Evolutionary conservation across 2,113 vertebrate species (phyloP), one percentile per base, ranked within the genome.

Genomic region (Pelusios castaneus): DNA sequence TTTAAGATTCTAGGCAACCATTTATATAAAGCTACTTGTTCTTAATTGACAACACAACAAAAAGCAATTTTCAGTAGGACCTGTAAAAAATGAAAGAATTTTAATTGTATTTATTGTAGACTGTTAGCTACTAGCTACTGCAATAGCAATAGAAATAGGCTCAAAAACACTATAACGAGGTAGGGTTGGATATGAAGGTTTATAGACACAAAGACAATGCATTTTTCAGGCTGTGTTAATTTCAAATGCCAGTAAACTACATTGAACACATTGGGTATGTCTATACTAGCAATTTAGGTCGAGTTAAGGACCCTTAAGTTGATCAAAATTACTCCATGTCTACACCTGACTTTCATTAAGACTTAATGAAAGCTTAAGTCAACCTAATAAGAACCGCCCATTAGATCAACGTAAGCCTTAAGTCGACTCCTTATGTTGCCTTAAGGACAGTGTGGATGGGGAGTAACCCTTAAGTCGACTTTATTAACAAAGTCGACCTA

Each of bases 151-250:
- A 95, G 24, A 49, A 94, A n/a, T 75, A 51, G 43, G 31, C 51
- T 94, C 45, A 91, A 79, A 89, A 84, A 82, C 21, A 49, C 4
- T 85, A 90, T 54, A 86, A 82, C 63, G 82, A 87, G 41, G 45
- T 31, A 78, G 5, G 75, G 12, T 47, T 70, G 55, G 75, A 38
- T 45, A 80, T 52, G 52, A 76, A n/a, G 10, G 60, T 45, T 79
- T 70, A 84, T 92, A 82, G 52, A 91, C 52, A 95, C 85, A 80
- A 63, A n/a, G 22, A 91, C 90, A 80, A 76, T 43, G 0, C 0
- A 34, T 55, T 51, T 63, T 89, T 83, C 79, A 87, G 70, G 91
- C 17, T 89, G 29, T 34, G 84, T 94, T 92, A 82, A 95, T 92
- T 92, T 91, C 24, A 56, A 31, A 88, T n/a, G 80, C 45, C 9